Conservation (phyloP, 2,113 vertebrate genomes). For the Mus spicilegus region DNA sequence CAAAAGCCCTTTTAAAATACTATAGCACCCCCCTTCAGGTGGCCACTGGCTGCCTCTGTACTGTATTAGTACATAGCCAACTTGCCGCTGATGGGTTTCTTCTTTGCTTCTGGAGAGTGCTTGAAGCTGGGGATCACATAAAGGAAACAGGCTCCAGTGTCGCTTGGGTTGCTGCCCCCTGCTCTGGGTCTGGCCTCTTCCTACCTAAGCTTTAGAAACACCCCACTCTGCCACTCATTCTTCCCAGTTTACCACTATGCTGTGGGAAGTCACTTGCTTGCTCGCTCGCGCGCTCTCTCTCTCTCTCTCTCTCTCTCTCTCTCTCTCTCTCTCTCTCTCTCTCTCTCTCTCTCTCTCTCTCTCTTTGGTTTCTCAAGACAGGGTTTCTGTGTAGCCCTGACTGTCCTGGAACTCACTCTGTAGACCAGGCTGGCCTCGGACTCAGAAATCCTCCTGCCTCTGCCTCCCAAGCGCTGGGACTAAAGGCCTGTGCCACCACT, state of each 20-base stretch:
- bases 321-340: no score
- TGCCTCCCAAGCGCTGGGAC: no score
- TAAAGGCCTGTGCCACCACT: no score
- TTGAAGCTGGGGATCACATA: conserved; percentile 1
- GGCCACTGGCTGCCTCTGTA: conserved; percentile 28
- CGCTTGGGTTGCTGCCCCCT: background rate
- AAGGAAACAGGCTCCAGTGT: background rate
- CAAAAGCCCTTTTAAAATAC: conserved; percentile 17
- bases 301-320: no score
- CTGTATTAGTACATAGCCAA: conserved; percentile 3
- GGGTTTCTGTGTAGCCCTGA: no score
- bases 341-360: no score
- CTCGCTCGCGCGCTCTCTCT: no score
- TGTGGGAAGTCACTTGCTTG: background rate
- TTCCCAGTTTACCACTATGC: background rate
- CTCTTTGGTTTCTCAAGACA: no score
- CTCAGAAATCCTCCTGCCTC: no score
- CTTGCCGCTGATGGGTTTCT: background rate
- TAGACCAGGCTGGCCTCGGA: no score
- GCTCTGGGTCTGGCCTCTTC: background rate
- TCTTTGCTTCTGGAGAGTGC: conserved; percentile 10
- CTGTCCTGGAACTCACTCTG: no score
- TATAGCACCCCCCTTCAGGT: background rate
- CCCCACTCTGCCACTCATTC: background rate
- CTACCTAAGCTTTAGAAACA: background rate